Base-by-base conservation (phyloP, 2,797 vertebrate genomes). In the Manis javanica region DNA sequence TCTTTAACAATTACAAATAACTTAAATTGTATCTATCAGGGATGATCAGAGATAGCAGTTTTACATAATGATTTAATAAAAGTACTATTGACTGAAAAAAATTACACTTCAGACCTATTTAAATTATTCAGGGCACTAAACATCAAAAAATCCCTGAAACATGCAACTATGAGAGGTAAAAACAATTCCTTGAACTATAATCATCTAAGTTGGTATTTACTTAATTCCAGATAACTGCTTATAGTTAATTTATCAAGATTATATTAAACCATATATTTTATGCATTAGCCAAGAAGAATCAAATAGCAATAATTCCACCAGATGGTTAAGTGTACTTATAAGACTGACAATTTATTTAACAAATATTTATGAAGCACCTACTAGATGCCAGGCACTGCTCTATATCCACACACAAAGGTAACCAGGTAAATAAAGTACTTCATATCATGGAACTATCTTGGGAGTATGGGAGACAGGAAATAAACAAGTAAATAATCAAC, bases 11-110 rank as follows among this genome's bases (percentile, higher is more conserved):
- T 72, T 88, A 10, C 49, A 66, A 91, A 61, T 26, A 61, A 87
- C 87, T 87, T 75, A 53, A 96, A 92, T 94, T 61, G n/a, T 42
- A 51, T 26, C 46, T 87, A 39, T 93, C 29, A 77, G 34, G 39
- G 12, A 74, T 85, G n/a, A 77, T 9, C 26, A 79, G 74, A 92
- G 61, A 86, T 4, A 71, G 7, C 16, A 68, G 64, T 92, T 96
- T 81, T 84, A 84, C 18, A 95, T 69, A 94, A 92, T 29, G 2
- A 57, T 79, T 96, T 79, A 53, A 84, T 84, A 26, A 84, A 92
- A 95, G 14, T 85, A 8, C 42, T 72, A 90, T 24, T 71, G 59
- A 87, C 53, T 77, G 55, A 75, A 91, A 96, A 81, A 90, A 63
- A 77, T 75, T 64, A 91, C 23, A 78, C 18, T 51, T 46, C 8